phyloP scores from a whole-genome alignment of 2,113 vertebrate species.

The Phocoena phocoena region DNA sequence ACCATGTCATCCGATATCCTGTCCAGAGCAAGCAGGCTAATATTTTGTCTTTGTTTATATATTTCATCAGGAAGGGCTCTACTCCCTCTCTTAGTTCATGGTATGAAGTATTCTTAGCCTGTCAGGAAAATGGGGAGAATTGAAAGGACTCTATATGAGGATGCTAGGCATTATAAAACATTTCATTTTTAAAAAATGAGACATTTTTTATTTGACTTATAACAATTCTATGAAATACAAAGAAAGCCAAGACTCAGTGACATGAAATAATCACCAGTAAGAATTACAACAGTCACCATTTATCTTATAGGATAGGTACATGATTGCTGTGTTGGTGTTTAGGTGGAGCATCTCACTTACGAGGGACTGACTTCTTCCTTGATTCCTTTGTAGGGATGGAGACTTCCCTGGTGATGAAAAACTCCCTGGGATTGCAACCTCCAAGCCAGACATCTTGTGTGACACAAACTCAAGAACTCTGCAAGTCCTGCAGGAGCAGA shows the following conservation, averaged over 20 bases:
- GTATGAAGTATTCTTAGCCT: neutral
- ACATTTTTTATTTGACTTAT: neutral
- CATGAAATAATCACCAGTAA: neutral
- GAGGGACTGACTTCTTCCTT: neutral
- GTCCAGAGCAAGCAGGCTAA: neutral
- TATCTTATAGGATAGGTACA: neutral
- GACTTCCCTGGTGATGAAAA: neutral
- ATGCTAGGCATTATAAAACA: neutral
- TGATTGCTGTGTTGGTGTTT: too few species aligned
- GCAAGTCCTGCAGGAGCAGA: neutral
- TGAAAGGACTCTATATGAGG: neutral
- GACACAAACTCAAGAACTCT: neutral
- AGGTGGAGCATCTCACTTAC: neutral
- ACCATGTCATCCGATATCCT: neutral
- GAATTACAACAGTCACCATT: neutral
- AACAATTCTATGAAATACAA: neutral
- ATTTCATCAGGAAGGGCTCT: neutral
- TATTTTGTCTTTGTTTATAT: neutral
- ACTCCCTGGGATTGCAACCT: neutral
- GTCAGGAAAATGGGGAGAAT: neutral
- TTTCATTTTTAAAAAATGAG: neutral
- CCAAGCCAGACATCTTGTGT: neutral
- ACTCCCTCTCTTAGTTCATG: neutral
- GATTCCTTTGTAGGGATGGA: conserved; percentile 59
- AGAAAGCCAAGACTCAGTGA: neutral